Conservation (phyloP, 92 coral and sea anemone species). For the Palythoa caribaeorum region DNA sequence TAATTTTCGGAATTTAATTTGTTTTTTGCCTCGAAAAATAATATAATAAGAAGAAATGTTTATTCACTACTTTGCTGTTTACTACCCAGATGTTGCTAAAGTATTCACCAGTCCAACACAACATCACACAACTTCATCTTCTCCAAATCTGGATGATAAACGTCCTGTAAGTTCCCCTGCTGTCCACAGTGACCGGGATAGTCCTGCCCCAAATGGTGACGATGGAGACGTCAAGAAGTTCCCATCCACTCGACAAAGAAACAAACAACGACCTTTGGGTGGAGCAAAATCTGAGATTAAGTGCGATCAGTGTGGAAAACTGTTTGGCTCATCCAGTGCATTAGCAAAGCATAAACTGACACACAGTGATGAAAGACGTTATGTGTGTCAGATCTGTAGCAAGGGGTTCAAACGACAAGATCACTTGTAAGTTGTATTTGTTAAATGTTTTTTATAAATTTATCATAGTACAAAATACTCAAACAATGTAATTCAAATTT, state of each 20-base stretch:
- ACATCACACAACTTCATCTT: slow-evolving; percentile 30
- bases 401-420: slow-evolving; percentile 98
- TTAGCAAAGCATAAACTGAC: slow-evolving; percentile 98
- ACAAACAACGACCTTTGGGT: slow-evolving; percentile 70
- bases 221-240: slow-evolving; percentile 70
- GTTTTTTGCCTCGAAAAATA: too few species aligned
- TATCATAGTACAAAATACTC: not conserved
- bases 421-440: slow-evolving; percentile 88
- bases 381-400: slow-evolving; percentile 92
- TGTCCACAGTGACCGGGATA: slow-evolving; percentile 74
- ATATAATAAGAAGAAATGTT: too few species aligned
- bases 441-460: not conserved
- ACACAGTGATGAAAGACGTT: slow-evolving; percentile 97
- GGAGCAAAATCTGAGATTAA: slow-evolving; percentile 86
- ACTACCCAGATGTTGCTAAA: slow-evolving; percentile 7
- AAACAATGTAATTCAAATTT: too few species aligned
- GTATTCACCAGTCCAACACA: slow-evolving; percentile 35
- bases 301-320: slow-evolving; percentile 94
- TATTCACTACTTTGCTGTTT: too few species aligned
- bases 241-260: slow-evolving; percentile 62
- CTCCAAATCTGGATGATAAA: slow-evolving; percentile 71
- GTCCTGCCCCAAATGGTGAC: slow-evolving; percentile 71
- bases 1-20: too few species aligned
- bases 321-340: slow-evolving; percentile 96
- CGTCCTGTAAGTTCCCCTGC: slow-evolving; percentile 70